These are phyloP conservation scores for Pipra filicauda DNA, from an alignment of 2,113 vertebrate species.

Conservation along the genomic window DNA sequence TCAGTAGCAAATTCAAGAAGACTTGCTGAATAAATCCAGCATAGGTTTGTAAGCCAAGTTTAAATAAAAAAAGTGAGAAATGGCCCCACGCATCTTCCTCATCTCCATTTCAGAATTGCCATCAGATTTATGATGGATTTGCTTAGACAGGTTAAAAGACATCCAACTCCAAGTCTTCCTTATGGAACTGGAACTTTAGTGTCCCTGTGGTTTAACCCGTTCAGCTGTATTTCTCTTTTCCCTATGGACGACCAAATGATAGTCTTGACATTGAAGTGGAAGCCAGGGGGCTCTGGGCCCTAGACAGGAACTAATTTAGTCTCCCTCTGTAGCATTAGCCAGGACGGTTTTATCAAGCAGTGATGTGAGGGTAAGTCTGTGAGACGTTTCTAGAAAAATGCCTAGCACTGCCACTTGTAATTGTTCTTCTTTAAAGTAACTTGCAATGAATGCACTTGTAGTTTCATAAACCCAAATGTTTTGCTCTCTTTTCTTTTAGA, in stretches of 20 bases:
- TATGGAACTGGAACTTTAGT: not conserved
- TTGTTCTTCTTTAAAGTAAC: not conserved
- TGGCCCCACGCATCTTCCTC: not conserved
- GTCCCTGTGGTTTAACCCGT: not conserved
- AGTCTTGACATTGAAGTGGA: not conserved
- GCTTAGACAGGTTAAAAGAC: not conserved
- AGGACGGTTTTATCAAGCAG: not conserved
- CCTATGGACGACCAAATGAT: not conserved
- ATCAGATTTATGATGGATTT: not conserved
- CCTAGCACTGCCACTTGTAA: not conserved
- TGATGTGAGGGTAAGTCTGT: not conserved
- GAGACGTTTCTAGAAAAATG: not conserved
- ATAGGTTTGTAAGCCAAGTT: not conserved
- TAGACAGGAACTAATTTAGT: not conserved
- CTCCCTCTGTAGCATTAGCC: not conserved
- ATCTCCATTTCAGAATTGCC: not conserved
- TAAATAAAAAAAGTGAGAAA: not conserved
- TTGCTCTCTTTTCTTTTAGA: conserved; percentile 77
- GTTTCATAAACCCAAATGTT: conserved; percentile 19
- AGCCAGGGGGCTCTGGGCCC: not conserved
- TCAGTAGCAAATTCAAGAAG: not conserved
- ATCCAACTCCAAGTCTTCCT: not conserved
- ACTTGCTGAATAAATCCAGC: not conserved
- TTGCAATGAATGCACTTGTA: not conserved
- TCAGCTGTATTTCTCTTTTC: not conserved